Evolutionary conservation across 2,797 vertebrate species (phyloP), one percentile per base, ranked within the genome.

Genomic region (Neosalanx taihuensis): DNA sequence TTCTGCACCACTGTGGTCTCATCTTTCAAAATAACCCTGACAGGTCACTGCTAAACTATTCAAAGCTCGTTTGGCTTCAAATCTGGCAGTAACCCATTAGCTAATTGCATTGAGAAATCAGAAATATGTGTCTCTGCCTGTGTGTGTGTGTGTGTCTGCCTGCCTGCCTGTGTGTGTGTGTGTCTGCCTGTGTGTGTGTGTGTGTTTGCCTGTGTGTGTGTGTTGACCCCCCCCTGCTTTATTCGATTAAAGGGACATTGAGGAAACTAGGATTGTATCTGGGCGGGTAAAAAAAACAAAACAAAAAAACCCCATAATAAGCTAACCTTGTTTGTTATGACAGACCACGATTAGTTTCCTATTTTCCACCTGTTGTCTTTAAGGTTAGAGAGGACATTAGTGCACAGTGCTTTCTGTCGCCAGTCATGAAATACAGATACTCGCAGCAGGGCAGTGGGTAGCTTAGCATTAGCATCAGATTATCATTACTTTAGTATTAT

Each of bases 241-340:
- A 53, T 46, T 23, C 2, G 37, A 41, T 41, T 41, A 41, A 41
- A 41, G 10, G 37, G 37, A 41, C 37, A 41, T 41, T 41, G 37
- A 41, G 37, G 0, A 10, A 41, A 13, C 37, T 41, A 41, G 10
- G 10, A 41, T 41, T 41, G 37, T 41, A 41, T 41, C 6, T 1
- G 10, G 37, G 33, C 2, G 37, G 37, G 37, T 9, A 37, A 37
- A 41, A 41, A 41, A 33, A 5, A 33, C n/a, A n/a, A n/a, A n/a
- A n/a, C n/a, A n/a, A n/a, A n/a, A n/a, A n/a, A n/a, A n/a, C n/a
- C n/a, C n/a, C n/a, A n/a, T n/a, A 41, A 41, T 7, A 41, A 41
- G 12, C 57, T 20, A 15, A 30, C 33, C 57, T 56, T 69, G 64
- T 72, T 79, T 81, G 59, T 67, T 81, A 78, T 3, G 26, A 62